A percentile compares a stretch with the other conserved stretches of the same genome.
phyloP scores from a whole-genome alignment of 2,888 invertebrate species.

The Megamerina dolium region DNA sequence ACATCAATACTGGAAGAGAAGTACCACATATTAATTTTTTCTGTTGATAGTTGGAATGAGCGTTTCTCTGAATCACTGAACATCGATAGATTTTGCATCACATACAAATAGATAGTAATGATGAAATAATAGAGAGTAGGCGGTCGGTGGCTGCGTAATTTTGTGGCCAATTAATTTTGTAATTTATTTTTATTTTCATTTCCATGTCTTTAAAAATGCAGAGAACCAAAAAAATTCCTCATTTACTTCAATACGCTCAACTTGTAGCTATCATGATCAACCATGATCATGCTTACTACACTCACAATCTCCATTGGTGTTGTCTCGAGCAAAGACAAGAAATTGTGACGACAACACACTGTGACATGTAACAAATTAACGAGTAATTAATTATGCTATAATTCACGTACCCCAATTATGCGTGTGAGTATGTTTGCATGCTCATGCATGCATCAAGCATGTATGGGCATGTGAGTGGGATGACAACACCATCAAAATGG shows the following conservation, averaged over 20 bases:
- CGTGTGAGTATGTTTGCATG: no score
- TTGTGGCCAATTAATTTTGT: constrained; percentile 33
- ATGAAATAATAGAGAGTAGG: no score
- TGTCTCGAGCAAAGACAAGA: no score
- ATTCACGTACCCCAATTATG: constrained; percentile 24
- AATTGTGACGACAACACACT: not conserved
- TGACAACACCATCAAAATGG: constrained; percentile 12
- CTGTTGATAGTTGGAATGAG: no score
- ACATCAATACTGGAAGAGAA: no score
- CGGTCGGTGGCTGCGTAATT: constrained; percentile 22
- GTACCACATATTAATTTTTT: no score
- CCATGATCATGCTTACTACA: not conserved
- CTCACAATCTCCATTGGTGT: no score
- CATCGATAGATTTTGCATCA: no score
- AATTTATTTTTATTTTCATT: constrained; percentile 29
- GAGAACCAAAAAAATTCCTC: no score
- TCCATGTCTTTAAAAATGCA: constrained; percentile 7
- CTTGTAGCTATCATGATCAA: not conserved
- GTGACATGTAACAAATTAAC: constrained; percentile 37
- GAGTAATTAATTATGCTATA: constrained; percentile 42
- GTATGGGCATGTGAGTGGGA: not conserved
- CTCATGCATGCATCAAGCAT: not conserved
- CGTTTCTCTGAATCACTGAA: no score
- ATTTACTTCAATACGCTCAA: not conserved
- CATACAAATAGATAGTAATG: no score